These are phyloP conservation scores for Burhinus oedicnemus DNA, from an alignment of 2,113 vertebrate genomes.

Conservation along the genomic window DNA sequence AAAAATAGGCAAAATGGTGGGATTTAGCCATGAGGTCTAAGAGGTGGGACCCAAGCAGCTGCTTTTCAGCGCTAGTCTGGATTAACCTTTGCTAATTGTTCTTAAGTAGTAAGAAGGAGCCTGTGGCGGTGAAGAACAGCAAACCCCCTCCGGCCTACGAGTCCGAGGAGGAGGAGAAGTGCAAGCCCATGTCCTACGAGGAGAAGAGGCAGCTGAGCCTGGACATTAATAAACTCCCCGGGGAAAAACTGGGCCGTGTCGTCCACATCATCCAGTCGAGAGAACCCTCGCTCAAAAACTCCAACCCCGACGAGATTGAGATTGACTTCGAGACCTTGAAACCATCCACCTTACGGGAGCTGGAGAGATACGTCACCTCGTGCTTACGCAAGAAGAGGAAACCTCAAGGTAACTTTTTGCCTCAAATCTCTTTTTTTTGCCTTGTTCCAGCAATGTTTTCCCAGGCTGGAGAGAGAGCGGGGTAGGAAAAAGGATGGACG, in stretches of 20 bases:
- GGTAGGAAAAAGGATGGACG: too few species aligned
- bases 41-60: background rate
- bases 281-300: background rate
- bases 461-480: too few species aligned
- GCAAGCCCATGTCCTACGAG: background rate
- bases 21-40: too few species aligned
- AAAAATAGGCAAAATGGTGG: rapidly evolving
- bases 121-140: background rate
- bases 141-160: background rate
- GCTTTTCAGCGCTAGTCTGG: background rate
- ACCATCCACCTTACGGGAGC: background rate
- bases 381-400: background rate
- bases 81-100: background rate
- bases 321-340: background rate
- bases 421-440: background rate
- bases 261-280: background rate
- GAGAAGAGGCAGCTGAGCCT: background rate
- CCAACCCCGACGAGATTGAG: background rate
- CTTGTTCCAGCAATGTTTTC: background rate
- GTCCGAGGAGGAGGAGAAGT: background rate
- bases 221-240: background rate
- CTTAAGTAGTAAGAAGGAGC: background rate
- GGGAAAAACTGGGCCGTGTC: background rate
- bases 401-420: background rate
- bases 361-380: background rate